Percentiles rank a stretch among this genome's conserved stretches.
Evolutionary conservation across 2,797 vertebrate genomes (phyloP).

Genomic region (Cossypha niveicapilla): DNA sequence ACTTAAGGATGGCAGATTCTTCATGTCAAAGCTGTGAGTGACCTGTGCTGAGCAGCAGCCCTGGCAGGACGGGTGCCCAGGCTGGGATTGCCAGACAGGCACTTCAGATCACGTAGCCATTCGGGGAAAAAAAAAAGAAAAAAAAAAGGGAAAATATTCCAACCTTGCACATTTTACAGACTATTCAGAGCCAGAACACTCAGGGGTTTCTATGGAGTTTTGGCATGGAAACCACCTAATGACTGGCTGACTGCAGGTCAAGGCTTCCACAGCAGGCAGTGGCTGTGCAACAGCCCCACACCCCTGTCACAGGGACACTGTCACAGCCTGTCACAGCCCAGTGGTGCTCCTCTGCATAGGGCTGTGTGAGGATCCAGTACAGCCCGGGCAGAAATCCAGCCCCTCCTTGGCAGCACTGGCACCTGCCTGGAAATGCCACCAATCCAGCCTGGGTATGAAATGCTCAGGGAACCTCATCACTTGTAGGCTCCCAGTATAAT

Average conservation of each 20-base stretch:
- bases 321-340: neutral
- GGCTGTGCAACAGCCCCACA: neutral
- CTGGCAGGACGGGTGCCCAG: neutral
- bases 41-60: neutral
- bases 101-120: rapidly evolving
- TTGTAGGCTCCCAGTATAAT: neutral
- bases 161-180: neutral
- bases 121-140: rapidly evolving
- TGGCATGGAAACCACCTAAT: neutral
- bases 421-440: neutral
- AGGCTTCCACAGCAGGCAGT: neutral
- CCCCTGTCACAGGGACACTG: rapidly evolving
- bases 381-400: neutral
- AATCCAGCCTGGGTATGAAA: neutral
- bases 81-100: neutral
- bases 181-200: neutral
- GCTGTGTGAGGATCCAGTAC: neutral
- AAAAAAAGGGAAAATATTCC: neutral
- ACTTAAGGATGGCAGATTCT: neutral
- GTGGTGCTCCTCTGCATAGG: rapidly evolving
- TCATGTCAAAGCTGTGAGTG: rapidly evolving
- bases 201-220: neutral
- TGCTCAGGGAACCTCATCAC: neutral
- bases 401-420: neutral
- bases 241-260: neutral